Evolutionary conservation across 2,888 invertebrate genomes (phyloP), one percentile per base, ranked within the genome.

Genomic region (Julus scanicus): DNA sequence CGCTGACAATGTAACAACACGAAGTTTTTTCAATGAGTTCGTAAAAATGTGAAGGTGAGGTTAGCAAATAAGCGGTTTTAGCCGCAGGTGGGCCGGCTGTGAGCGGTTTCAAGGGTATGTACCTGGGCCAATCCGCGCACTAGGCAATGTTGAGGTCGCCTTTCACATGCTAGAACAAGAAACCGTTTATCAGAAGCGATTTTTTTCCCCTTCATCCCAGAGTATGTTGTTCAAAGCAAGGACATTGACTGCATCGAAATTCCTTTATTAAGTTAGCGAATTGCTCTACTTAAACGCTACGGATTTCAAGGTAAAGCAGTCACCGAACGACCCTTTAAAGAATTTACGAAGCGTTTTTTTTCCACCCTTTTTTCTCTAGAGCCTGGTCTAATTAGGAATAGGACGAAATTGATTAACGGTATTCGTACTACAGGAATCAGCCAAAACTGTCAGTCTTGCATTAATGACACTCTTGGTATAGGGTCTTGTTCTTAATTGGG

Each of bases 171-270:
- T 17, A 17, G 63, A 63, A n/a, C n/a, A 63, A 63, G n/a, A 63
- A 63, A 63, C 63, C n/a, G 63, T 63, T 63, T 63, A 63, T 63
- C 63, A 63, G 63, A 63, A 63, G 63, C 63, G n/a, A 63, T 63
- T 63, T 63, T 63, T 63, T 63, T 63, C 8, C 8, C 63, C 44
- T 44, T 44, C 44, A 4, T 53, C 13, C 13, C 1, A 53, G 17
- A n/a, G n/a, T n/a, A 63, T n/a, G 63, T 63, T 63, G 63, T 63
- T n/a, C 63, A n/a, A 63, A 63, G 63, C 63, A 63, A 63, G 63
- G 63, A 15, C 63, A 63, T n/a, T 63, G 63, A 63, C 63, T 63
- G 63, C 63, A 63, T 63, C n/a, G 63, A 63, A 63, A 63, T 63
- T 63, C 63, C 63, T 63, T 20, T n/a, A 63, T 63, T 17, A 63